phyloP scores from a whole-genome alignment of 2,797 vertebrate genomes.

The Atherinosoma microstoma region DNA sequence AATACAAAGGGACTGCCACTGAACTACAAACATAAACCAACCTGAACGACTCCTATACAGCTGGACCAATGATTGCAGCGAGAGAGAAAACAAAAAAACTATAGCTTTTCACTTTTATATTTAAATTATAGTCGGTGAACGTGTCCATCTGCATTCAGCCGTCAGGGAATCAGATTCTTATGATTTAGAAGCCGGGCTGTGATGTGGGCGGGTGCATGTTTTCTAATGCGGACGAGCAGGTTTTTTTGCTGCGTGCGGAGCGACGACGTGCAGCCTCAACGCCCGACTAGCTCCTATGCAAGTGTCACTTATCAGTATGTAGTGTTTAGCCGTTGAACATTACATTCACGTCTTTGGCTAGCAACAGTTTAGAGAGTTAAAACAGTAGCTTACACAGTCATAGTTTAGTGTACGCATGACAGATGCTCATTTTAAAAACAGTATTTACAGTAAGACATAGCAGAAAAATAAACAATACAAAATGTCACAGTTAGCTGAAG shows the following conservation, averaged over 20 bases:
- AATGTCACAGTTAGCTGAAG: slow-evolving; percentile 87
- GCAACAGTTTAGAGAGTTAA: slow-evolving; percentile 83
- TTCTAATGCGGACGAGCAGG: slow-evolving; percentile 51
- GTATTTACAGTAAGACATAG: slow-evolving; percentile 88
- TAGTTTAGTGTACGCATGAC: slow-evolving; percentile 83
- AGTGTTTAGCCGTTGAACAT: slow-evolving; percentile 66
- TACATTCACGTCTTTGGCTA: slow-evolving; percentile 76
- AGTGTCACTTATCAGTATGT: slow-evolving; percentile 57
- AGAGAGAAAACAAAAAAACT: slow-evolving; percentile 27
- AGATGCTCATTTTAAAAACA: slow-evolving; percentile 84
- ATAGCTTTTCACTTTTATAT: slow-evolving; percentile 68
- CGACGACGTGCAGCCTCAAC: slow-evolving; percentile 55
- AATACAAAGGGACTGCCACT: slow-evolving; percentile 87
- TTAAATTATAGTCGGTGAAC: slow-evolving; percentile 77
- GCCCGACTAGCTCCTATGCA: slow-evolving; percentile 62
- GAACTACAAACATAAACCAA: slow-evolving; percentile 81
- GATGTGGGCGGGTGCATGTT: slow-evolving; percentile 47
- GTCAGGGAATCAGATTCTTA: slow-evolving; percentile 23
- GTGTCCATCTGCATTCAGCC: slow-evolving; percentile 62
- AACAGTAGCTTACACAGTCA: slow-evolving; percentile 89
- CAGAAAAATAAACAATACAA: slow-evolving; percentile 56
- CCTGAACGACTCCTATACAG: slow-evolving; percentile 71
- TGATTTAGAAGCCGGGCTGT: slow-evolving; percentile 36
- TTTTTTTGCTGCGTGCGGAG: slow-evolving; percentile 46
- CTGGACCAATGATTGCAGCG: slow-evolving; percentile 76